Base-by-base conservation (phyloP, 2,888 invertebrate species). In the Dichetophora obliterata region DNA sequence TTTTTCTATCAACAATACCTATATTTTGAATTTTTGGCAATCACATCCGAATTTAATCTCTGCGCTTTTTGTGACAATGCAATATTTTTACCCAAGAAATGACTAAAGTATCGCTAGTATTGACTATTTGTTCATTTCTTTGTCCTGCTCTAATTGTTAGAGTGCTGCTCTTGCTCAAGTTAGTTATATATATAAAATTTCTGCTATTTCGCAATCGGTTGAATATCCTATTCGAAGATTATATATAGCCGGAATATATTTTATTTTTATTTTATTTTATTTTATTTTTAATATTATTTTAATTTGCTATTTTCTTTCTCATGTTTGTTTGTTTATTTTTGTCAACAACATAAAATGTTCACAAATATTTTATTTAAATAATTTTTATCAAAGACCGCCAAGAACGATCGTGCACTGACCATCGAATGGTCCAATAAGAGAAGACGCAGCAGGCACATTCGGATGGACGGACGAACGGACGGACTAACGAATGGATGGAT, bases 341-440 rank as follows among this genome's bases (percentile, higher is more conserved):
- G 63, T 50, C 24, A 74, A 65, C 54, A 73, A 63, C 63, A 65
- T 24, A 27, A 74, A 37, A 74, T 66, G 34, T 66, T 74, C 24
- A 54, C 34, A 52, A 66, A 74, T 74, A 65, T 74, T 74, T 52
- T 54, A 65, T 66, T 74, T 54, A 74, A 74, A 74, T 74, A 48
- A 74, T 37, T 74, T 34, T 63, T 65, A 34, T 68, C 14, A 3
- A n/a, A 48, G 52, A 50, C 14, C 22, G 71, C 8, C 22, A 43
- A 72, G 24, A 72, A 59, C 27, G 54, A 19, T 16, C 66, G 6
- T 50, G 31, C 22, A 48, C 54, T 22, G 54, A 54, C n/a, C 61
- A 27, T 27, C 27, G 24, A 27, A 61, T 27, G 22, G 61, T 43
- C 14, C 2, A 2, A 43, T 31, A 22, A 61, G 27, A 27, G 24